Percentiles rank a stretch among this genome's conserved stretches.
Evolutionary conservation across 2,113 vertebrate genomes (phyloP).

Genomic region (Vanacampus margaritifer): DNA sequence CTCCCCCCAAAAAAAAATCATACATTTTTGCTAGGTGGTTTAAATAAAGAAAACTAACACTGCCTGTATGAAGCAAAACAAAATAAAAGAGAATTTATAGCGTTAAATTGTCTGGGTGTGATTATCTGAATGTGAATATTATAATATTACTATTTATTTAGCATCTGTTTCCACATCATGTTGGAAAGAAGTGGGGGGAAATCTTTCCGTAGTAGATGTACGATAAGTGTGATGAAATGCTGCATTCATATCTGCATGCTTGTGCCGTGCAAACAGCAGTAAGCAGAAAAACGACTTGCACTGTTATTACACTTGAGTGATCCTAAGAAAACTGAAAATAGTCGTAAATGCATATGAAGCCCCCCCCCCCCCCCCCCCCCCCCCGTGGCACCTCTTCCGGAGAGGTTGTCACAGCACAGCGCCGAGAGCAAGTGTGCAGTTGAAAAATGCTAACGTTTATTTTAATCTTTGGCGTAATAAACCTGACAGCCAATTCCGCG

Average conservation of each 20-base stretch:
- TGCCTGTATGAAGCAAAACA: too few species aligned
- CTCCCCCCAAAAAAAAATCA: too few species aligned
- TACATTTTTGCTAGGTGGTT: too few species aligned
- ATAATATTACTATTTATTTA: too few species aligned
- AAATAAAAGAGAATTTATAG: too few species aligned
- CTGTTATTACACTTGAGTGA: background rate
- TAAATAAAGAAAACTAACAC: too few species aligned
- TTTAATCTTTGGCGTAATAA: background rate
- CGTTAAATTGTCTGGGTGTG: too few species aligned
- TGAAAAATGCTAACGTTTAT: background rate
- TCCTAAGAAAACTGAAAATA: background rate
- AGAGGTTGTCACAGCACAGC: background rate
- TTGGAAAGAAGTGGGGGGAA: background rate
- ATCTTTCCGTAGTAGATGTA: too few species aligned
- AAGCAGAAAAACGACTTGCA: background rate
- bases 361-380: too few species aligned
- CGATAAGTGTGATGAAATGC: background rate
- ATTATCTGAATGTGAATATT: too few species aligned
- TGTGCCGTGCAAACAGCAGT: too few species aligned
- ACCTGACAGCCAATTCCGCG: slow-evolving; percentile 1
- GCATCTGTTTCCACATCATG: background rate
- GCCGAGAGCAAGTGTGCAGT: background rate
- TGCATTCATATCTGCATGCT: too few species aligned
- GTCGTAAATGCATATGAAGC: background rate
- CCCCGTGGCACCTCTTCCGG: background rate